Conservation (phyloP, 2,888 invertebrate species). For the Drosophila pseudotakahashii region DNA sequence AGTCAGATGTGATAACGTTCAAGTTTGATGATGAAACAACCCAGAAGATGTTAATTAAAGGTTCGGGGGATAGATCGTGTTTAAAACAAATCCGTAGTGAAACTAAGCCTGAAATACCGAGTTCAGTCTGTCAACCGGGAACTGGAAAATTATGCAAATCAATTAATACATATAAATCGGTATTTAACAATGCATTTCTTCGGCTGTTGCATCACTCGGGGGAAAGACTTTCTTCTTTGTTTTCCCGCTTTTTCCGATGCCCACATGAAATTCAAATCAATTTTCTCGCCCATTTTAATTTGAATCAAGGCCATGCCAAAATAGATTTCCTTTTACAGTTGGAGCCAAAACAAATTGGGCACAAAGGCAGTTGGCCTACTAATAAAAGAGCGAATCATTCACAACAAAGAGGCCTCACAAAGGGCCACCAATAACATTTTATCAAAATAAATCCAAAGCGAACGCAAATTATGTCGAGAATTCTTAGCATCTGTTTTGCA, state of each 20-base stretch:
- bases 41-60: constrained; percentile 42
- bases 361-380: constrained; percentile 39
- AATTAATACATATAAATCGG: constrained; percentile 26
- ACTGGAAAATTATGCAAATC: constrained; percentile 41
- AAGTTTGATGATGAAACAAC: constrained; percentile 30
- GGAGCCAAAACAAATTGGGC: constrained; percentile 37
- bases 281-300: constrained; percentile 21
- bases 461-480: constrained; percentile 55
- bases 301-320: constrained; percentile 56
- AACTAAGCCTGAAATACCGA: constrained; percentile 64
- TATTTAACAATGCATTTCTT: constrained; percentile 25
- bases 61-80: constrained; percentile 1
- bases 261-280: constrained; percentile 19
- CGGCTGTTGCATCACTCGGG: constrained; percentile 30
- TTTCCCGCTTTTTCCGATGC: constrained; percentile 32
- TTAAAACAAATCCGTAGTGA: constrained; percentile 48
- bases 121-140: constrained; percentile 28
- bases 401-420: constrained; percentile 33
- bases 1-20: constrained; percentile 34
- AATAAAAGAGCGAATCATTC: constrained; percentile 20
- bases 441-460: constrained; percentile 49
- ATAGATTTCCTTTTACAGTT: constrained; percentile 72
- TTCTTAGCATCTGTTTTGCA: constrained; percentile 46
- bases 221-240: constrained; percentile 45
- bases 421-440: constrained; percentile 20